A percentile compares a stretch with the other conserved stretches of the same genome.
Evolutionary conservation across 2,797 vertebrate species (phyloP).

Genomic region (Falco cherrug): DNA sequence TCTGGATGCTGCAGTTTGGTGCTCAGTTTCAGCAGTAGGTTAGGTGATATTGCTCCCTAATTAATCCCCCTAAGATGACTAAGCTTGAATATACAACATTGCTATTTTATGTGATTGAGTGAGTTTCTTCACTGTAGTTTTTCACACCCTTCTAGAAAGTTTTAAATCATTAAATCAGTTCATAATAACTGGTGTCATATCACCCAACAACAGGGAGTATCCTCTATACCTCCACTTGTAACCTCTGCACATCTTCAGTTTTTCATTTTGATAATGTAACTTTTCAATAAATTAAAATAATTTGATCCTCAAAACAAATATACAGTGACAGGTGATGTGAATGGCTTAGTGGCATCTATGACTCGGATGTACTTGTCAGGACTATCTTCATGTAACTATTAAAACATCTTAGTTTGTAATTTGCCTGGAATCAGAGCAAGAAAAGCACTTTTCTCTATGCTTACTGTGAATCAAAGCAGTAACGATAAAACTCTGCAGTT

Average conservation of each 20-base stretch:
- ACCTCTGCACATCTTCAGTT: not conserved
- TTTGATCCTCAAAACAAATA: not conserved
- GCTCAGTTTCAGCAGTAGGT: not conserved
- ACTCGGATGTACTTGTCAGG: not conserved
- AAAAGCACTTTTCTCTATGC: not conserved
- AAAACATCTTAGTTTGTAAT: not conserved
- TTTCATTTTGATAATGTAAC: not conserved
- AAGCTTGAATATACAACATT: not conserved
- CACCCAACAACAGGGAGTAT: not conserved
- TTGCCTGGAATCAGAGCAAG: not conserved
- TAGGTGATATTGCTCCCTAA: not conserved
- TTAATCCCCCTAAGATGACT: not conserved
- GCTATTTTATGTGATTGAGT: not conserved
- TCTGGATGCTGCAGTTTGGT: not conserved
- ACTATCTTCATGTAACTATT: not conserved
- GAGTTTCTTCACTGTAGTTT: not conserved
- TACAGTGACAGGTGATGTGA: not conserved
- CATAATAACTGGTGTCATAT: not conserved
- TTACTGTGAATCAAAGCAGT: not conserved
- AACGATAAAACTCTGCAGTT: not conserved
- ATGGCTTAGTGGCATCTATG: not conserved
- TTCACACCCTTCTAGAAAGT: not conserved
- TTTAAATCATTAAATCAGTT: not conserved
- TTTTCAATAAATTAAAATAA: not conserved
- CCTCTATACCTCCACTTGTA: not conserved